Evolutionary conservation across 2,113 vertebrate genomes (phyloP).

Genomic region (Oenanthe oenanthe): DNA sequence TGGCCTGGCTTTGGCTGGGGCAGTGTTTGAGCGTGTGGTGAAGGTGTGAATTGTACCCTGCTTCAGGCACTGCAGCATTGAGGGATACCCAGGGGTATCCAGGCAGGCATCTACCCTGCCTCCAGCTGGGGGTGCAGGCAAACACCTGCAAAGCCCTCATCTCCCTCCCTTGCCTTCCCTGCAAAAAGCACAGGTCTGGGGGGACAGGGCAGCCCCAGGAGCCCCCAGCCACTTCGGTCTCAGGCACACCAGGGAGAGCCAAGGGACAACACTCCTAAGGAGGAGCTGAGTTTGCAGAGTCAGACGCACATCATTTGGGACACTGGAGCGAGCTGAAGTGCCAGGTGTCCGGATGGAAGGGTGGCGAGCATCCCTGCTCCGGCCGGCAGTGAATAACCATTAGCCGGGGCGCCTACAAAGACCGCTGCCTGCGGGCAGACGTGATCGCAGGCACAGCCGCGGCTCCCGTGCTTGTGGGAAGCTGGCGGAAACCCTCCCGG

Average conservation of each 20-base stretch:
- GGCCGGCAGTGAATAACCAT: neutral
- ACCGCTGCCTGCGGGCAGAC: slow-evolving; percentile 24
- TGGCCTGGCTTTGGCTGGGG: neutral
- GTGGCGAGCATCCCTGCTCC: neutral
- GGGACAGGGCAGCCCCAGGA: neutral
- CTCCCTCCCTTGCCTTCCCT: neutral
- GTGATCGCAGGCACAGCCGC: slow-evolving; percentile 62
- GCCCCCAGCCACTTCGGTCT: fast-evolving
- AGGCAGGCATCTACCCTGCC: neutral
- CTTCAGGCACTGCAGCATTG: neutral
- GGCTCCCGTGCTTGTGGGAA: slow-evolving; percentile 34
- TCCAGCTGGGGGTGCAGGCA: neutral
- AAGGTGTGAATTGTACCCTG: neutral
- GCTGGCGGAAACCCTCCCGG: neutral
- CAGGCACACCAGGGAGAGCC: neutral
- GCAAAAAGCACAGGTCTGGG: neutral
- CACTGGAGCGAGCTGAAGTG: neutral
- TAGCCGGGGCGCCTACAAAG: neutral
- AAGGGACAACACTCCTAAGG: neutral
- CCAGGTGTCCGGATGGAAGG: slow-evolving; percentile 27
- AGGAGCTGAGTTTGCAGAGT: neutral
- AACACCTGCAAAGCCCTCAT: neutral
- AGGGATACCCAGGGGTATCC: neutral
- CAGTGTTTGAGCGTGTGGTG: neutral
- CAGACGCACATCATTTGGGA: neutral